Percentiles rank a stretch among this genome's conserved stretches.
phyloP scores from a whole-genome alignment of 2,888 invertebrate genomes.

The Aphodius sticticus region DNA sequence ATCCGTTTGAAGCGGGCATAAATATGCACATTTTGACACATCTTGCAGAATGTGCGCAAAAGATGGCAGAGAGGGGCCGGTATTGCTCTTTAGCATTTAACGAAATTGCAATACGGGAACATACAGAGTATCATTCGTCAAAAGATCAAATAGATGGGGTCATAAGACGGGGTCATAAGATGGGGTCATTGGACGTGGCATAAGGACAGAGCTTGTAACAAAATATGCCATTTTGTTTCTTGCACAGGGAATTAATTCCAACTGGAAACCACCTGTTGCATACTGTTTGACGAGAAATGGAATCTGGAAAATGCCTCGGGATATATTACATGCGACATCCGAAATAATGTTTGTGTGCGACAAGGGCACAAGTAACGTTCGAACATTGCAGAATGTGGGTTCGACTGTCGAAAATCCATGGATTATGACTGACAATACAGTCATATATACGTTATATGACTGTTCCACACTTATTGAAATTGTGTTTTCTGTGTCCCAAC shows the following conservation, averaged over 20 bases:
- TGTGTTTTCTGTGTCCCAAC: no score
- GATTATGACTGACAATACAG: neutral
- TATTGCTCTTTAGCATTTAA: no score
- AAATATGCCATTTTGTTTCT: conserved; percentile 7
- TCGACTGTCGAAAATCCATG: neutral
- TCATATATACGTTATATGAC: conserved; percentile 6
- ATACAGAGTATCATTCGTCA: no score
- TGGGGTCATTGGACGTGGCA: neutral
- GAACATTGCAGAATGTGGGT: neutral
- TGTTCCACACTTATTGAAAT: conserved; percentile 7
- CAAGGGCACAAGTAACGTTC: conserved; percentile 9
- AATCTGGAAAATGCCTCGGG: neutral
- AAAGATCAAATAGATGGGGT: neutral
- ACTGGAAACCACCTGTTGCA: conserved; percentile 9
- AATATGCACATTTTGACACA: conserved; percentile 39
- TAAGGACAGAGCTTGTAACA: conserved; percentile 5
- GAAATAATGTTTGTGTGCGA: neutral
- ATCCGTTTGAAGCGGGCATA: conserved; percentile 38
- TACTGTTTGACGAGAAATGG: neutral
- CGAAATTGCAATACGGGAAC: no score
- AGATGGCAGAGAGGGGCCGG: no score
- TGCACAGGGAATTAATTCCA: neutral
- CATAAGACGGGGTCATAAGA: no score
- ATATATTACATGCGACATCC: neutral
- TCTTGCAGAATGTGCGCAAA: conserved; percentile 23